Evolutionary conservation across 2,888 invertebrate genomes (phyloP), one percentile per base, ranked within the genome.

Genomic region (Physocephala rufipes): DNA sequence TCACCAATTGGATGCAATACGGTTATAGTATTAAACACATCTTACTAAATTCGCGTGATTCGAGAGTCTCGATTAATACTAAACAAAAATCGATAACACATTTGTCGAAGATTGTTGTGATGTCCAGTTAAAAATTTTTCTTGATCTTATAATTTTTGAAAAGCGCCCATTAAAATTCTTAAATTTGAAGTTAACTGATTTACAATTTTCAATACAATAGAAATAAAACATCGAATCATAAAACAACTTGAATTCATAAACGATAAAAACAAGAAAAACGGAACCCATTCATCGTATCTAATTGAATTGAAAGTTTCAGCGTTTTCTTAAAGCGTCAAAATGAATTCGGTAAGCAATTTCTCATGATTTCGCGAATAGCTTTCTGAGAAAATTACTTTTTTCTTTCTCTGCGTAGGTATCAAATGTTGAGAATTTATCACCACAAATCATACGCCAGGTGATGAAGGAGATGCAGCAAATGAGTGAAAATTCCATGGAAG

Each of bases 381-480:
- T 58, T 45, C 24, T 43, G 24, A 15, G 28, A n/a, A 16, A 67
- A 26, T 24, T 55, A 61, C 65, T 21, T 51, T 12, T 45, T 61
- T n/a, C 59, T 3, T 51, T n/a, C 4, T 59, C 5, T 63, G 36
- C 87, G 76, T 82, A 91, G 91, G 93, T 94, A 89, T 95, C 95
- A 79, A 95, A 95, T 88, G 93, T 95, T 79, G 97, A 97, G 89
- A 97, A 97, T 88, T 89, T 97, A 80, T 95, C 96, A 74, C 97
- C 97, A 75, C 96, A 97, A 89, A 94, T 93, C 75, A 93, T 96
- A 72, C 88, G 95, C 75, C 91, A 93, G 81, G 93, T 97, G 77
- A 91, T 93, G 77, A 94, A 93, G 83, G 97, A 97, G 88, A 90
- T 97, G 89, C 92, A 92, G 80, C 93, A 93, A 78, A 88, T 98